Conservation (phyloP, 2,797 vertebrate species). For the Catamblyrhynchus diadema region DNA sequence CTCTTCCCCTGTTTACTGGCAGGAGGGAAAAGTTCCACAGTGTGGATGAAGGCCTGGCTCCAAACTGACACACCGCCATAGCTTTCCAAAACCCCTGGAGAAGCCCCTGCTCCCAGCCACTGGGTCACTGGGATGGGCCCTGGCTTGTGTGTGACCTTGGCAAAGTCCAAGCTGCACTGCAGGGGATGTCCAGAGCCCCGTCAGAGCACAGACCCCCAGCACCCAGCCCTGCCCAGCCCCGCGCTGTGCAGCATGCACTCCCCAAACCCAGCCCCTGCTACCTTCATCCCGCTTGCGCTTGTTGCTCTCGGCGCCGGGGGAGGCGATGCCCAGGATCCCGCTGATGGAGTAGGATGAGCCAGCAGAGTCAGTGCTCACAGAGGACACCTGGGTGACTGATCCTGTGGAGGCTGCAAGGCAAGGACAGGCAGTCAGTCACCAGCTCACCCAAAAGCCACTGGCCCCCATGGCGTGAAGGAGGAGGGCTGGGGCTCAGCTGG, state of each 20-base stretch:
- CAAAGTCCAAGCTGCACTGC: accelerated
- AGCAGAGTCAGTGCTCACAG: conserved; percentile 90
- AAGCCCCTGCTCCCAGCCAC: background rate
- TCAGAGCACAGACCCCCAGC: accelerated
- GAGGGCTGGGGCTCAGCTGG: background rate
- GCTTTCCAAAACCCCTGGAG: background rate
- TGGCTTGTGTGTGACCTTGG: background rate
- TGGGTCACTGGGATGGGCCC: accelerated
- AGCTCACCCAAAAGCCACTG: too few species aligned
- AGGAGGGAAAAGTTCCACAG: accelerated
- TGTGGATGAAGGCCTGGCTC: background rate
- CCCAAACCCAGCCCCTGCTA: conserved; percentile 69
- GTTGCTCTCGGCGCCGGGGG: conserved; percentile 88
- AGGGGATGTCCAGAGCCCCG: accelerated
- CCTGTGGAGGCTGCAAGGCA: conserved; percentile 86
- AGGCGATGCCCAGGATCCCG: conserved; percentile 94
- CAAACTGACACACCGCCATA: background rate
- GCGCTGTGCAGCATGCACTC: too few species aligned
- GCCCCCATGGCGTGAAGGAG: accelerated
- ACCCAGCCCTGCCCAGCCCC: accelerated
- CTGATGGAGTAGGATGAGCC: conserved; percentile 99
- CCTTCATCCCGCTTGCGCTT: conserved; percentile 98
- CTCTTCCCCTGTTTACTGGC: background rate
- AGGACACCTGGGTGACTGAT: conserved; percentile 92
- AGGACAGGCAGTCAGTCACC: background rate